A percentile compares a stretch with the other conserved stretches of the same genome.
These are phyloP conservation scores for Melanophora roralis DNA, from an alignment of 2,888 invertebrate species.

Conservation along the genomic window DNA sequence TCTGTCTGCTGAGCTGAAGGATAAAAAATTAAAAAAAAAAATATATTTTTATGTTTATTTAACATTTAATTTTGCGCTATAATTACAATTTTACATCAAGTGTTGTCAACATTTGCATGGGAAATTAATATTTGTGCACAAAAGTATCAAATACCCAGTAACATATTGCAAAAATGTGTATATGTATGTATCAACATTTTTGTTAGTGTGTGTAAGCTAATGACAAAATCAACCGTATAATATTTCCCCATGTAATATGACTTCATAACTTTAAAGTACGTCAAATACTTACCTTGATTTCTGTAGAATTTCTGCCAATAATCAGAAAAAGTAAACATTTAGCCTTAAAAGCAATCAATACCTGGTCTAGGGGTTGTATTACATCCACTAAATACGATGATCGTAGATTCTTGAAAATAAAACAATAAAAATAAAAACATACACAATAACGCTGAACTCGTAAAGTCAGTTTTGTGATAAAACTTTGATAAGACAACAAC, in stretches of 20 bases:
- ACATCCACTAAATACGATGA: not conserved
- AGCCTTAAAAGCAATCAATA: conserved; percentile 23
- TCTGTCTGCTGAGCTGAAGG: not conserved
- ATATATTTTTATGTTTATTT: not conserved
- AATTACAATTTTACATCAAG: conserved; percentile 16
- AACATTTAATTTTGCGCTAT: conserved; percentile 3
- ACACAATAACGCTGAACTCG: conserved; percentile 6
- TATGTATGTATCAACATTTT: not conserved
- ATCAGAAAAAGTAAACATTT: not conserved
- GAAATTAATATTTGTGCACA: conserved; percentile 17
- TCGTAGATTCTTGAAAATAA: not conserved
- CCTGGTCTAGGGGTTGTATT: conserved; percentile 1
- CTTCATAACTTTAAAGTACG: conserved; percentile 3
- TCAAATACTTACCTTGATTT: not conserved
- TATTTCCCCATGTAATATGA: conserved; percentile 18
- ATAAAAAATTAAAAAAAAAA: not conserved
- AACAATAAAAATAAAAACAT: conserved; percentile 12
- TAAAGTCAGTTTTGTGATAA: conserved; percentile 22
- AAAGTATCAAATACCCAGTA: conserved; percentile 8
- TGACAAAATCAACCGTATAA: not conserved
- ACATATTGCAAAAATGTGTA: not conserved
- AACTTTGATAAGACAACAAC: not conserved
- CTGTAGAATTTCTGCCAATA: not conserved
- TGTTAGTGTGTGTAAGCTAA: not conserved
- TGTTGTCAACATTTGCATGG: conserved; percentile 28